Conservation (phyloP, 2,113 vertebrate genomes). For the Epinephelus cyanopodus region DNA sequence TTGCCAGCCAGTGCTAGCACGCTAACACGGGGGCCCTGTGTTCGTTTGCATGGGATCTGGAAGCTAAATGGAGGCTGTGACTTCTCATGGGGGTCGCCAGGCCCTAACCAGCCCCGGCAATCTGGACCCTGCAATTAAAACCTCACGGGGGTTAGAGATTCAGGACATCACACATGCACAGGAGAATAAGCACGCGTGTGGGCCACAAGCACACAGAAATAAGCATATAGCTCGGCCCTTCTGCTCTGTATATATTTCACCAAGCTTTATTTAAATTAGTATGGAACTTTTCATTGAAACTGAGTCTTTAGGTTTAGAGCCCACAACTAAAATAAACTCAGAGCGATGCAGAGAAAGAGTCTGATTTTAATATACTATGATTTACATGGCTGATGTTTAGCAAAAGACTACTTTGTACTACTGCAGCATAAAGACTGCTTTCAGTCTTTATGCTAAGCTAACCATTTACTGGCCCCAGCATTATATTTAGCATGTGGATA, state of each 20-base stretch:
- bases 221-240: slow-evolving; percentile 14
- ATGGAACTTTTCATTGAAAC: not conserved
- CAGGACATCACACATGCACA: slow-evolving; percentile 59
- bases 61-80: slow-evolving; percentile 89
- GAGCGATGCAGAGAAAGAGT: not conserved
- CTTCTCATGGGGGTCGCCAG: slow-evolving; percentile 84
- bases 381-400: not conserved
- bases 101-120: slow-evolving; percentile 74
- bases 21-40: slow-evolving; percentile 87
- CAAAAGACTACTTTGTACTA: not conserved
- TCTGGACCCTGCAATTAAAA: slow-evolving; percentile 84
- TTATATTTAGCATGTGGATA: too few species aligned
- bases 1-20: slow-evolving; percentile 95
- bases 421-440: too few species aligned
- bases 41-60: slow-evolving; percentile 92
- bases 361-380: not conserved
- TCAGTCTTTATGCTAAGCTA: too few species aligned
- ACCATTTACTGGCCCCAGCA: too few species aligned
- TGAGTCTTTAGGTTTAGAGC: not conserved
- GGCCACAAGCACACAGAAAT: slow-evolving; percentile 28
- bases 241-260: not conserved
- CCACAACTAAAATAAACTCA: not conserved
- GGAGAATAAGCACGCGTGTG: slow-evolving; percentile 50
- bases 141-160: slow-evolving; percentile 76
- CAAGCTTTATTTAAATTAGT: not conserved